phyloP scores from a whole-genome alignment of 2,888 invertebrate genomes.

The Eupithecia subumbrata region DNA sequence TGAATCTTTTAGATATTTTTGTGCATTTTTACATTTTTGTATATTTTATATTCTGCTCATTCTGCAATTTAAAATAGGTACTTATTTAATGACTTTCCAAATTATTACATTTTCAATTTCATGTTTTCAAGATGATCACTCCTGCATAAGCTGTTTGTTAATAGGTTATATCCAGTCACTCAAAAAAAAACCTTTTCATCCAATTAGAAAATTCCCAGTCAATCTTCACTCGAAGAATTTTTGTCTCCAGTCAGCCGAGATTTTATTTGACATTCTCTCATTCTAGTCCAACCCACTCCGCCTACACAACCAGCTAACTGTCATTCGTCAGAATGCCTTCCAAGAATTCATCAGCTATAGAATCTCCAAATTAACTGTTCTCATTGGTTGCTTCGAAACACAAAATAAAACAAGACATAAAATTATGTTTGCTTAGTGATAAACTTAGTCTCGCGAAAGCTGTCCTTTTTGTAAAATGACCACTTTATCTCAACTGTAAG shows the following conservation, averaged over 20 bases:
- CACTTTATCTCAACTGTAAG: background rate
- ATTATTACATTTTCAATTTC: background rate
- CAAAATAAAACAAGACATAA: slow-evolving; percentile 7
- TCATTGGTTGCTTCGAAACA: slow-evolving; percentile 50
- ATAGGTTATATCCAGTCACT: background rate
- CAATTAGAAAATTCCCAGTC: slow-evolving; percentile 23
- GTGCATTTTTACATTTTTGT: no score
- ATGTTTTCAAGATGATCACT: background rate
- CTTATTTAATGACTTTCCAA: no score
- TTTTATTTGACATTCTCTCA: slow-evolving; percentile 12
- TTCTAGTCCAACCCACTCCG: slow-evolving; percentile 23
- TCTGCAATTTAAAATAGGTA: no score
- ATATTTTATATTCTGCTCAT: no score
- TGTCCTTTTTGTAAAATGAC: background rate
- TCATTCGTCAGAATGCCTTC: slow-evolving; percentile 49
- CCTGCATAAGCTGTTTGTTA: background rate
- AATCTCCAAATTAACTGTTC: slow-evolving; percentile 54
- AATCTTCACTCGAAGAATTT: slow-evolving; percentile 15
- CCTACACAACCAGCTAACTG: slow-evolving; percentile 26
- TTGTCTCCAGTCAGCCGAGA: slow-evolving; percentile 2
- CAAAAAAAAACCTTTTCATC: background rate
- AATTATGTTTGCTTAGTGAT: background rate
- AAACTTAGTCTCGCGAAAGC: background rate
- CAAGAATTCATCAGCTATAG: slow-evolving; percentile 45
- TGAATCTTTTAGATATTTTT: background rate